A percentile compares a stretch with the other conserved stretches of the same genome.
phyloP scores from a whole-genome alignment of 1,140 invertebrate genomes.

The Gerris buenoi region DNA sequence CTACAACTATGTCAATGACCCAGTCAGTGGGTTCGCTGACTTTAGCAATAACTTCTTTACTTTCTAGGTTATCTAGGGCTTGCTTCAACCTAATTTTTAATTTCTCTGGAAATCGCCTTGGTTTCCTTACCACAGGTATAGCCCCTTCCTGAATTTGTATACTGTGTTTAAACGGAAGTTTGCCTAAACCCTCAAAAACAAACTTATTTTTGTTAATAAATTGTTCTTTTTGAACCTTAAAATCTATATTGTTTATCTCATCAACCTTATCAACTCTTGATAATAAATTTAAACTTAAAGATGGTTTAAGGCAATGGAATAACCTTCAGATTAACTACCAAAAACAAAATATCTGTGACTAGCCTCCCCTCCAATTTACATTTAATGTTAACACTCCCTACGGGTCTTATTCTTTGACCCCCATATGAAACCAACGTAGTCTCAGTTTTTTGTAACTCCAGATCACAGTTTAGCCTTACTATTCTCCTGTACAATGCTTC shows the following conservation, averaged over 20 bases:
- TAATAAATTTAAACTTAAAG: too few relatives aligned
- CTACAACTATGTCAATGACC: slow-evolving; percentile 28
- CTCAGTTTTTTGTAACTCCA: not conserved
- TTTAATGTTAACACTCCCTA: not conserved
- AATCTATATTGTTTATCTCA: too few relatives aligned
- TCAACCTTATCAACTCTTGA: not conserved
- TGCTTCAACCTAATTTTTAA: slow-evolving; percentile 21
- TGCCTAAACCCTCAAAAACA: slow-evolving; percentile 8
- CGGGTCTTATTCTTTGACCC: not conserved
- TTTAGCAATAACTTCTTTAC: slow-evolving; percentile 22
- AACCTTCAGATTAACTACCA: too few relatives aligned
- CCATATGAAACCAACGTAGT: not conserved
- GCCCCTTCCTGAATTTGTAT: not conserved
- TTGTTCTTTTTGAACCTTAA: too few relatives aligned
- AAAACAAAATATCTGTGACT: too few relatives aligned
- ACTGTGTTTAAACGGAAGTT: slow-evolving; percentile 4
- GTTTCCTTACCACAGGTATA: slow-evolving; percentile 15
- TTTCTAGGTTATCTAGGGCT: slow-evolving; percentile 22
- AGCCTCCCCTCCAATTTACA: not conserved
- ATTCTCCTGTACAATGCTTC: not conserved
- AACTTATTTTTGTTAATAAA: too few relatives aligned
- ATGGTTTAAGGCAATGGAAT: too few relatives aligned
- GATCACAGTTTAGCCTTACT: not conserved
- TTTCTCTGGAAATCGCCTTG: slow-evolving; percentile 19
- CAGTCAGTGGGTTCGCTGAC: slow-evolving; percentile 27